Conservation (phyloP, 2,797 vertebrate genomes). For the Muscicapa striata region DNA sequence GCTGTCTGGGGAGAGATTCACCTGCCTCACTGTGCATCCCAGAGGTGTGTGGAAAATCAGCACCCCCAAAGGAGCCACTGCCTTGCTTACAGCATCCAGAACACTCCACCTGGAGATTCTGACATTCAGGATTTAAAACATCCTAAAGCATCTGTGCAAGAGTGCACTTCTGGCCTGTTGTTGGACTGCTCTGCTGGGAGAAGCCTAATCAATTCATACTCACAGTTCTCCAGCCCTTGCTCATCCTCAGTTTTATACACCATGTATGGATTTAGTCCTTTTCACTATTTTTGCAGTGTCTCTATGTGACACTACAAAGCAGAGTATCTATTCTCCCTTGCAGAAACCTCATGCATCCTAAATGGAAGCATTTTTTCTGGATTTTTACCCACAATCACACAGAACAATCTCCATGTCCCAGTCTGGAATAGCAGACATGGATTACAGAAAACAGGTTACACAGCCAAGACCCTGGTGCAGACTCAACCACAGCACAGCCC, state of each 20-base stretch:
- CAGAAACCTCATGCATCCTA: neutral
- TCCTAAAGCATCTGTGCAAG: neutral
- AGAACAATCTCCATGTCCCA: neutral
- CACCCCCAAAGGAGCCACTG: neutral
- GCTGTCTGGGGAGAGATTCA: neutral
- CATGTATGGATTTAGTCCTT: neutral
- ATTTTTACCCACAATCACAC: neutral
- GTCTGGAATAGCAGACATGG: neutral
- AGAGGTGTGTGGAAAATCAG: accelerated
- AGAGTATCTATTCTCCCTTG: neutral
- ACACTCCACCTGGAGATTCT: accelerated
- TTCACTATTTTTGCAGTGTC: neutral
- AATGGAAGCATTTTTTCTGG: neutral
- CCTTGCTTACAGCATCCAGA: neutral
- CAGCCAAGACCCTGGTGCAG: neutral
- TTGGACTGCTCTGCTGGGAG: neutral
- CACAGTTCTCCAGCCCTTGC: neutral
- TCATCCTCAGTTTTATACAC: neutral
- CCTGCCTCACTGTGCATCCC: neutral
- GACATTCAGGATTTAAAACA: neutral
- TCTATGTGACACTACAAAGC: neutral
- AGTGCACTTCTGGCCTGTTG: neutral
- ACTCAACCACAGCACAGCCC: neutral
- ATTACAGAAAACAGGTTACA: neutral
- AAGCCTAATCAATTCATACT: neutral